Evolutionary conservation across 2,888 invertebrate genomes (phyloP), one percentile per base, ranked within the genome.

Genomic region (Serrognathus titanus): DNA sequence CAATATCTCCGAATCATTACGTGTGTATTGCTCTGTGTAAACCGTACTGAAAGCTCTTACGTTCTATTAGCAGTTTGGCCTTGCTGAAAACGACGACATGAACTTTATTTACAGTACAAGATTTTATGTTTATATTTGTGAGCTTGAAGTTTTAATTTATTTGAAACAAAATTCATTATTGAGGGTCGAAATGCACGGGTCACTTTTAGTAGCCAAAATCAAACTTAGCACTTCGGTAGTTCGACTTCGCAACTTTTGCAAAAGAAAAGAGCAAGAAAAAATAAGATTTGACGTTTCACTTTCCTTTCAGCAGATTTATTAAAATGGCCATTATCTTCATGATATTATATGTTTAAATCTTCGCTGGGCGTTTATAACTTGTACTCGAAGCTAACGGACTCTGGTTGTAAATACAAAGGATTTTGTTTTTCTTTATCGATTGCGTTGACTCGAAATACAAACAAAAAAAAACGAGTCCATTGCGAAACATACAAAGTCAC

Each of bases 1-100:
- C 61, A 50, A 59, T 60, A 60, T 55, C 24, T 31, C 53, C 58
- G 57, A 53, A 54, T 56, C 56, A 62, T 62, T 62, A 62, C 54
- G 48, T 43, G 50, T 46, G 40, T 51, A 52, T 50, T 53, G 47
- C 38, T 9, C 53, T 31, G 45, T 31, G 46, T 55, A 58, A 48
- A 54, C 49, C 38, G 36, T 35, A 13, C 36, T 12, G 49, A 54
- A 49, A 49, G n/a, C 37, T 13, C 49, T 49, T 54, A 24, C 20
- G 47, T 20, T 43, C 38, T 49, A 49, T 49, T 49, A 43, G 36
- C 31, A 11, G 47, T 49, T 49, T 40, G 45, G 13, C n/a, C 35
- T 6, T 31, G 24, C 24, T 31, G 7, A 31, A 31, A 31, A 31
- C 24, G 24, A 31, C 7, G 24, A 6, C 6, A 4, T 24, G 24